Conservation (phyloP, 2,113 vertebrate genomes). For the Sinocyclocheilus anshuiensis region DNA sequence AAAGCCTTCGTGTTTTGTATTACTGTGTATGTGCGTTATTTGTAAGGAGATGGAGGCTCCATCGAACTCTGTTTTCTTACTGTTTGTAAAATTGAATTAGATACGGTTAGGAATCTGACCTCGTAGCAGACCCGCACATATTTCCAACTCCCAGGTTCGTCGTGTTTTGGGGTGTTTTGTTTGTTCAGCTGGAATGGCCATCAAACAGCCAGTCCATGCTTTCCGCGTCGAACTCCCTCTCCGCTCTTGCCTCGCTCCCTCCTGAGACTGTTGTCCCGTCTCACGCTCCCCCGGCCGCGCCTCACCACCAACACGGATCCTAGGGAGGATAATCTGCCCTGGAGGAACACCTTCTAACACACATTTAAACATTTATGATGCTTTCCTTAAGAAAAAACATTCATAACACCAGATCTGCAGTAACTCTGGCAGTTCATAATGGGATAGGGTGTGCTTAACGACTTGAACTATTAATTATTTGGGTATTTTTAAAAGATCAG, state of each 20-base stretch:
- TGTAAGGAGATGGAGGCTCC: conserved; percentile 1
- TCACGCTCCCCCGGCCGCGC: conserved; percentile 48
- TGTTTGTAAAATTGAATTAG: conserved; percentile 84
- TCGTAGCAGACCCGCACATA: conserved; percentile 73
- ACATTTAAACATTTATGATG: conserved; percentile 42
- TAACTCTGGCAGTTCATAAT: too few relatives aligned
- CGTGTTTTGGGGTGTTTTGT: conserved; percentile 77
- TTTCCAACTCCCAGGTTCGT: conserved; percentile 76
- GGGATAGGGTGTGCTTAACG: background rate
- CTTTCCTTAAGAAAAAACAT: conserved; percentile 3
- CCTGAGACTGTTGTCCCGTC: conserved; percentile 51
- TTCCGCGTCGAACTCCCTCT: conserved; percentile 68
- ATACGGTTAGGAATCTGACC: conserved; percentile 79
- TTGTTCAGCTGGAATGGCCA: conserved; percentile 82
- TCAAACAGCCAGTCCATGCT: conserved; percentile 71
- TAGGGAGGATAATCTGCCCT: conserved; percentile 51
- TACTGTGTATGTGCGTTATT: conserved; percentile 41
- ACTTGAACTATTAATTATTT: background rate
- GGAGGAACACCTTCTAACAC: conserved; percentile 38
- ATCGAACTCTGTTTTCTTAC: conserved; percentile 72
- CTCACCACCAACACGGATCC: conserved; percentile 68
- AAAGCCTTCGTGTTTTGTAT: conserved; percentile 8
- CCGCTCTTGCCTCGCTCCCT: conserved; percentile 30
- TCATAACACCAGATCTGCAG: too few relatives aligned
- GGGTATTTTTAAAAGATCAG: background rate